phyloP scores from a whole-genome alignment of 2,113 vertebrate genomes.

The Xenopus laevis region DNA sequence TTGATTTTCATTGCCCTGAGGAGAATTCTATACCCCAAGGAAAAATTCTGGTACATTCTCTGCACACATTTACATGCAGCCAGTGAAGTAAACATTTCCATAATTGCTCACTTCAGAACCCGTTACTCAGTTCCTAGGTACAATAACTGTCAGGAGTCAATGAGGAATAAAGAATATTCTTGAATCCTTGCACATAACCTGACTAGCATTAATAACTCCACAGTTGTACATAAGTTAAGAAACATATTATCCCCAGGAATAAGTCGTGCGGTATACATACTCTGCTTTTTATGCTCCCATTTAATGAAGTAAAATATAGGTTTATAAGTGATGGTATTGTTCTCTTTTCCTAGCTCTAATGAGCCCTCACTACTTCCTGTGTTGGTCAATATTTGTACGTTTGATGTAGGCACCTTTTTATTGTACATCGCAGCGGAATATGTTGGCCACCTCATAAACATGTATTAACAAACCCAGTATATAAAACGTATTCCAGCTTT shows the following conservation, averaged over 20 bases:
- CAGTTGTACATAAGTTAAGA: slow-evolving; percentile 74
- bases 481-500: too few relatives aligned
- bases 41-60: slow-evolving; percentile 90
- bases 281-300: slow-evolving; percentile 54
- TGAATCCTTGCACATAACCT: slow-evolving; percentile 86
- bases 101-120: slow-evolving; percentile 93
- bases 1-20: slow-evolving; percentile 93
- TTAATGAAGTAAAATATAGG: slow-evolving; percentile 56
- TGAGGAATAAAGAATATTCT: slow-evolving; percentile 88
- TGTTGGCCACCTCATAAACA: too few relatives aligned
- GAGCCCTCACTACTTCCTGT: too few relatives aligned
- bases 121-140: slow-evolving; percentile 87
- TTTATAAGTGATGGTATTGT: too few relatives aligned
- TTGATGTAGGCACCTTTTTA: too few relatives aligned
- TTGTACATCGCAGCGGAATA: too few relatives aligned
- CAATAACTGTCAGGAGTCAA: slow-evolving; percentile 82
- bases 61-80: slow-evolving; percentile 89
- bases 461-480: too few relatives aligned
- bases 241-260: slow-evolving; percentile 83
- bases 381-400: too few relatives aligned
- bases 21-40: slow-evolving; percentile 89
- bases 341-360: too few relatives aligned
- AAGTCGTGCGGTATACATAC: slow-evolving; percentile 66
- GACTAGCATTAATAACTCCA: slow-evolving; percentile 89
- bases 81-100: slow-evolving; percentile 96